Base-by-base conservation (phyloP, 1,140 invertebrate genomes). In the Ooceraea biroi region DNA sequence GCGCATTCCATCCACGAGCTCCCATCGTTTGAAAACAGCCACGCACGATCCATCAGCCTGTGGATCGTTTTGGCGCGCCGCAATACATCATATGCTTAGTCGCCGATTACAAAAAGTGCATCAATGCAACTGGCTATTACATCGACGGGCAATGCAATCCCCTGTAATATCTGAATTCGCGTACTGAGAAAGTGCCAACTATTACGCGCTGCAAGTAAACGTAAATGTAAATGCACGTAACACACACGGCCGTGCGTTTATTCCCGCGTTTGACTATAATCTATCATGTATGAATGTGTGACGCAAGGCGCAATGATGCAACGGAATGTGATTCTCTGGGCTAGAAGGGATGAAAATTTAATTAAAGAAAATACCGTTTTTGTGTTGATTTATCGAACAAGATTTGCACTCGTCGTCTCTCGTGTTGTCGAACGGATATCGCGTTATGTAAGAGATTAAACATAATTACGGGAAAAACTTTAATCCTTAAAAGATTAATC, bases 111-210 rank as follows among this genome's bases (percentile, higher is more conserved):
- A 83, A 41, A 83, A 83, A 55, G n/a, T 22, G 4, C 60, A 12
- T 66, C 73, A 68, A 66, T 76, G 73, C 71, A 48, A 63, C 57
- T 52, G 46, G 50, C 63, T 76, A 78, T 84, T 78, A 84, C 74
- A 84, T 14, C 4, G 61, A 60, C 22, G 61, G 44, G 22, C 61
- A 17, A 55, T 48, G 44, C 61, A 84, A 77, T 60, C 63, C 65
- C 44, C 74, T 27, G 50, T 69, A 69, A 84, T 69, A 84, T 84
- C 74, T 69, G 65, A 84, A 84, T 84, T 69, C 63, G 25, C 27
- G 12, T 48, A 46, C 78, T 19, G 66, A 22, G 83, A 68, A 84
- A 73, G 46, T 44, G 36, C 46, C 58, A 10, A 44, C 57, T 63
- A 83, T 63, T 76, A 69, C 46, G 30, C 58, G 30, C 17, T 52